Evolutionary conservation across 2,797 vertebrate species (phyloP).

Genomic region (Melanotaenia trifasciata): DNA sequence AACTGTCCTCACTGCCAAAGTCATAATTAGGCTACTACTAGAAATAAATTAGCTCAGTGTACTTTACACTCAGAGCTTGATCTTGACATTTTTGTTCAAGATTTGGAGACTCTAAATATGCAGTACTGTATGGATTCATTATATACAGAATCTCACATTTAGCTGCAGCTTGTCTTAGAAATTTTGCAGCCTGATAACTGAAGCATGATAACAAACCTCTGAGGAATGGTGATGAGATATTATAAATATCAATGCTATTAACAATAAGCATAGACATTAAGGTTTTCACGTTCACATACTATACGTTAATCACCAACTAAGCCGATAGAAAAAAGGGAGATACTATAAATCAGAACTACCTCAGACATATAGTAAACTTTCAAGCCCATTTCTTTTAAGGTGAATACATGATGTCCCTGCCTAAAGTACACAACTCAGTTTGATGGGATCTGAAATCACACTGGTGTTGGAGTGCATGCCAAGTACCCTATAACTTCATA

Average conservation of each 20-base stretch:
- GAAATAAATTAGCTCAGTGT: conserved; percentile 49
- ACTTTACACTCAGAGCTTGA: conserved; percentile 11
- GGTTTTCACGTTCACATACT: conserved; percentile 7
- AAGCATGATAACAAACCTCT: conserved; percentile 26
- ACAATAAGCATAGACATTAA: conserved; percentile 26
- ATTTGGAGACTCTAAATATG: conserved; percentile 15
- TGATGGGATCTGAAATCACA: conserved; percentile 35
- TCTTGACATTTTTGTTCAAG: conserved; percentile 33
- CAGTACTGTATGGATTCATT: conserved; percentile 10
- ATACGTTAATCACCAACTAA: conserved; percentile 1
- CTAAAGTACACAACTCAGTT: conserved; percentile 26
- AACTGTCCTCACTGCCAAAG: conserved; percentile 36
- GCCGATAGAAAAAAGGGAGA: not conserved
- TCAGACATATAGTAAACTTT: conserved; percentile 1
- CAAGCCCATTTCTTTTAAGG: conserved; percentile 16
- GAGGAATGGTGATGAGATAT: conserved; percentile 17
- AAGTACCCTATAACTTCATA: conserved; percentile 50
- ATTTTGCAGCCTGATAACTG: conserved; percentile 32
- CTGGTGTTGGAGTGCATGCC: conserved; percentile 41
- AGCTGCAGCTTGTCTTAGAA: conserved; percentile 28
- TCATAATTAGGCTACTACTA: conserved; percentile 50
- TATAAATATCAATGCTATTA: conserved; percentile 31
- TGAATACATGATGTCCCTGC: conserved; percentile 16
- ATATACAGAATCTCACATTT: conserved; percentile 15
- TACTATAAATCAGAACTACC: conserved; percentile 5